Evolutionary conservation across 2,888 invertebrate genomes (phyloP).

Genomic region (Pammene aurita): DNA sequence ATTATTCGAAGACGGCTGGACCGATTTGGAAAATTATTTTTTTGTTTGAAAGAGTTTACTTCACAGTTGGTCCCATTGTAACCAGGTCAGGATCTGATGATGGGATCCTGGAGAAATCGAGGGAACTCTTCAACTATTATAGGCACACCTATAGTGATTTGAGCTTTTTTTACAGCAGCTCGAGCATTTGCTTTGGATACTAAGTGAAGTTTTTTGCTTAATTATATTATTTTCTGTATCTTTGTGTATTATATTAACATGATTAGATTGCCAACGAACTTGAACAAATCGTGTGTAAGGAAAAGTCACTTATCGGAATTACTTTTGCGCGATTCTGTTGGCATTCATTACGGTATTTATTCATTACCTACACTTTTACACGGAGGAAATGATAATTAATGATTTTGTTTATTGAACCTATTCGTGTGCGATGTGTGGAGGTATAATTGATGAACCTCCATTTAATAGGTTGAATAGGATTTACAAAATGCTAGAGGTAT

Average conservation of each 20-base stretch:
- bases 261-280: neutral
- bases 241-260: neutral
- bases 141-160: no score
- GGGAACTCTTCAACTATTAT: no score
- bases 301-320: slow-evolving; percentile 28
- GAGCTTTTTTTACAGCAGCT: no score
- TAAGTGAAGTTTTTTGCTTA: no score
- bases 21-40: no score
- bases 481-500: neutral
- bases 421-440: slow-evolving; percentile 1
- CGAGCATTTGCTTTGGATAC: no score
- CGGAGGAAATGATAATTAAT: slow-evolving; percentile 32
- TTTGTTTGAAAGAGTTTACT: no score
- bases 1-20: no score
- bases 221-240: no score
- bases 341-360: slow-evolving; percentile 25
- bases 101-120: no score
- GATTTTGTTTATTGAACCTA: slow-evolving; percentile 25
- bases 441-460: slow-evolving; percentile 31
- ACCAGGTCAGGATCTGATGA: no score
- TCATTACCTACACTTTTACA: slow-evolving; percentile 29
- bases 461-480: neutral
- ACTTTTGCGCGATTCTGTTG: slow-evolving; percentile 14
- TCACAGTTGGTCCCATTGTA: no score
- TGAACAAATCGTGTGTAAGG: slow-evolving; percentile 1